Conservation (phyloP, 1,140 invertebrate genomes). For the Copidosoma floridanum region DNA sequence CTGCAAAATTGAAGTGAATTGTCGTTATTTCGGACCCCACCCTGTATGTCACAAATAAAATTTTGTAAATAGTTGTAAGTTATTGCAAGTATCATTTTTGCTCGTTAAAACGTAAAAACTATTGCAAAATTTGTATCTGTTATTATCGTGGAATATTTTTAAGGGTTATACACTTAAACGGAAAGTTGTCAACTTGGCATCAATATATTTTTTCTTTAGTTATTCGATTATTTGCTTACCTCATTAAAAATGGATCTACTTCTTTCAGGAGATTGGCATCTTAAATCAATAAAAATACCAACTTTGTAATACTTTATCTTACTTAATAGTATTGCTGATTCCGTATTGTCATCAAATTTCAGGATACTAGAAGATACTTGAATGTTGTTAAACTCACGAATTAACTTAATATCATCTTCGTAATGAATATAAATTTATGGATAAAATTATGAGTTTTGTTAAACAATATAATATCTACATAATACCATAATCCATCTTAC, state of each 20-base stretch:
- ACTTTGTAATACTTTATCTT: neutral
- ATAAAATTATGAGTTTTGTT: neutral
- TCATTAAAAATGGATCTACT: neutral
- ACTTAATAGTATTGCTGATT: neutral
- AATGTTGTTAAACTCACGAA: neutral
- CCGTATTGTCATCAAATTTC: neutral
- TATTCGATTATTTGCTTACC: too few relatives aligned
- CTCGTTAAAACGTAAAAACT: too few relatives aligned
- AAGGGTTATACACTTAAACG: too few relatives aligned
- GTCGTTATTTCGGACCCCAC: too few relatives aligned
- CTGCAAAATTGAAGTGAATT: too few relatives aligned
- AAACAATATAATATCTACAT: neutral
- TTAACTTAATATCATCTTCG: neutral
- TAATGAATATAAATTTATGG: neutral
- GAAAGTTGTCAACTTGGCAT: too few relatives aligned
- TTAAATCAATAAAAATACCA: constrained; percentile 13
- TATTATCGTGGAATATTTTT: too few relatives aligned
- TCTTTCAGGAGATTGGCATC: constrained; percentile 11
- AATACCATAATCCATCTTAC: neutral
- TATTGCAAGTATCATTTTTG: too few relatives aligned
- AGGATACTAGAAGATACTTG: neutral
- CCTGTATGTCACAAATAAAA: too few relatives aligned
- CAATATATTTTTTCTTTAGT: too few relatives aligned
- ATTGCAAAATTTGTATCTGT: too few relatives aligned
- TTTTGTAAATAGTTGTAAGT: too few relatives aligned